Evolutionary conservation across 2,797 vertebrate species (phyloP).

Genomic region (Labroides dimidiatus): DNA sequence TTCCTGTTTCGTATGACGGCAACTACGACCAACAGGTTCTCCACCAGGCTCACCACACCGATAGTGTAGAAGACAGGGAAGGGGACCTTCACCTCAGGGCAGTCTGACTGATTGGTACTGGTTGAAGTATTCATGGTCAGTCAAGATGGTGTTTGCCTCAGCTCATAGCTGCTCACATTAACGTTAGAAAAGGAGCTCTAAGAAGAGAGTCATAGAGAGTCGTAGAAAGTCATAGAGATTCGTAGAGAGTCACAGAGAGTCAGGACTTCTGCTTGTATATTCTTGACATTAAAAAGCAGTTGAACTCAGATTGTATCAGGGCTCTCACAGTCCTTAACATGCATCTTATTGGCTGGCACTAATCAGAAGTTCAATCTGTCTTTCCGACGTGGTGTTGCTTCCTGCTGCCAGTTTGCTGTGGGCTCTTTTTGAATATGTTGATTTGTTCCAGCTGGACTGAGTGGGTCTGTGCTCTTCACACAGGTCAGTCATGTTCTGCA

Average conservation of each 20-base stretch:
- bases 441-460: no score
- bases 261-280: no score
- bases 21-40: slow-evolving; percentile 92
- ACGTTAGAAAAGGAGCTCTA: no score
- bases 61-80: slow-evolving; percentile 89
- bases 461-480: no score
- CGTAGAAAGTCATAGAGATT: no score
- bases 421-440: no score
- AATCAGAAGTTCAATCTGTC: background rate
- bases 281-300: no score
- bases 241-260: no score
- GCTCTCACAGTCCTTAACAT: no score
- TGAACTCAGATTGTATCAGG: background rate
- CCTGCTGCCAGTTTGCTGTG: background rate
- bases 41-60: slow-evolving; percentile 86
- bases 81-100: slow-evolving; percentile 87
- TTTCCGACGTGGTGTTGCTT: background rate
- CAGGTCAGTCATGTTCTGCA: slow-evolving; percentile 19
- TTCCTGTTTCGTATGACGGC: slow-evolving; percentile 91
- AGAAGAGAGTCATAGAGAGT: no score
- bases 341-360: no score
- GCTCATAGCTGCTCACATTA: slow-evolving; percentile 5
- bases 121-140: slow-evolving; percentile 49
- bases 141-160: background rate
- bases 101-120: slow-evolving; percentile 80